These are phyloP conservation scores for Gryllus bimaculatus DNA, from an alignment of 1,140 invertebrate species.

Conservation along the genomic window DNA sequence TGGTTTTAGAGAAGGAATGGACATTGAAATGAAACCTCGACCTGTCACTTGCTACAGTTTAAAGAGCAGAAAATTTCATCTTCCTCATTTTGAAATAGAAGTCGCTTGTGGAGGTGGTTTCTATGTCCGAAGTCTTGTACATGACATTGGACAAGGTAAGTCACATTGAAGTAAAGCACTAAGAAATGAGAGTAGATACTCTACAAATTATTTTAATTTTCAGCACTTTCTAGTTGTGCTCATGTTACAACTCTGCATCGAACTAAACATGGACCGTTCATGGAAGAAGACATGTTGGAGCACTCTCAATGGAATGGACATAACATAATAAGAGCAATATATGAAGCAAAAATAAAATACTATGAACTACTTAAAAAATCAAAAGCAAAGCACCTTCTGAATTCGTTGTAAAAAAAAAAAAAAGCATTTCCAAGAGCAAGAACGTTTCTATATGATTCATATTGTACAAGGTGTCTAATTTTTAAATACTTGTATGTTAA, in stretches of 20 bases:
- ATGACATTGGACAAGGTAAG: slow-evolving; percentile 28
- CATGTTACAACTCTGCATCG: slow-evolving; percentile 26
- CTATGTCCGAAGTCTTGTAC: slow-evolving; percentile 28
- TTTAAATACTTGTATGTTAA: neutral
- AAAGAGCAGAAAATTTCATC: slow-evolving; percentile 24
- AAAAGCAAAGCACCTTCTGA: neutral
- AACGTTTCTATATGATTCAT: neutral
- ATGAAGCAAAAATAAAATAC: slow-evolving; percentile 7
- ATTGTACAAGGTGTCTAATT: neutral
- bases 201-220: slow-evolving; percentile 16
- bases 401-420: no score
- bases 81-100: slow-evolving; percentile 27
- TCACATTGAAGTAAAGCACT: neutral
- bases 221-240: slow-evolving; percentile 27
- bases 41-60: slow-evolving; percentile 22
- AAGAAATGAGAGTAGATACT: neutral
- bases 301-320: slow-evolving; percentile 23
- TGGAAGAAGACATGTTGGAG: slow-evolving; percentile 25
- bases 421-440: neutral
- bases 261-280: slow-evolving; percentile 28
- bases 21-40: slow-evolving; percentile 19
- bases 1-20: slow-evolving; percentile 19
- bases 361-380: neutral
- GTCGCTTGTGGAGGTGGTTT: slow-evolving; percentile 28
- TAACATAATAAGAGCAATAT: slow-evolving; percentile 24